Percentiles rank a stretch among this genome's conserved stretches.
Evolutionary conservation across 1,140 invertebrate species (phyloP).

Genomic region (Drosophila equinoxialis): DNA sequence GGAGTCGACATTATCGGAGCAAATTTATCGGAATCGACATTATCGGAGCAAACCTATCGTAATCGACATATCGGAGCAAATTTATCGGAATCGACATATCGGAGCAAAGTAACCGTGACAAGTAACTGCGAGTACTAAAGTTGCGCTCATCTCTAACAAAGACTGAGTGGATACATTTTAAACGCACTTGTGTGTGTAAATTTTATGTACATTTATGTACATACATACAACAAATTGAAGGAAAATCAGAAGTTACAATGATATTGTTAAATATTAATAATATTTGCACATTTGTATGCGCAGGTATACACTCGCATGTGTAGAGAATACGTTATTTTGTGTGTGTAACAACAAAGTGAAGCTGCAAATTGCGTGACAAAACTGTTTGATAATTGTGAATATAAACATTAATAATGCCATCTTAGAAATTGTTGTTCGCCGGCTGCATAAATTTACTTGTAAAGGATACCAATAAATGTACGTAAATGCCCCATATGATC

Average conservation of each 20-base stretch:
- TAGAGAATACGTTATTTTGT: neutral
- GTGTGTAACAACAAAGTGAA: conserved; percentile 5
- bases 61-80: no score
- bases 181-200: conserved; percentile 2
- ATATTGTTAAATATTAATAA: conserved; percentile 2
- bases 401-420: conserved; percentile 13
- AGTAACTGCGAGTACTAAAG: neutral
- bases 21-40: no score
- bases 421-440: conserved; percentile 1
- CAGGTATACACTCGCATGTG: neutral
- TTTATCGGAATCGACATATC: no score
- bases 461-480: conserved; percentile 7
- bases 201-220: conserved; percentile 15
- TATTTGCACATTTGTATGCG: neutral
- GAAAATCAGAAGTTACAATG: conserved; percentile 7
- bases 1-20: no score
- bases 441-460: conserved; percentile 4
- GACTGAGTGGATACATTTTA: conserved; percentile 13
- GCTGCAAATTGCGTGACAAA: conserved; percentile 5
- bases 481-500: neutral
- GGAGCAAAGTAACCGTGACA: neutral
- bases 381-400: conserved; percentile 13
- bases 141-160: conserved; percentile 5
- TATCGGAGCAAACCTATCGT: no score
- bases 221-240: conserved; percentile 15